Conservation (phyloP, 2,888 invertebrate species). For the Charanyca ferruginea region DNA sequence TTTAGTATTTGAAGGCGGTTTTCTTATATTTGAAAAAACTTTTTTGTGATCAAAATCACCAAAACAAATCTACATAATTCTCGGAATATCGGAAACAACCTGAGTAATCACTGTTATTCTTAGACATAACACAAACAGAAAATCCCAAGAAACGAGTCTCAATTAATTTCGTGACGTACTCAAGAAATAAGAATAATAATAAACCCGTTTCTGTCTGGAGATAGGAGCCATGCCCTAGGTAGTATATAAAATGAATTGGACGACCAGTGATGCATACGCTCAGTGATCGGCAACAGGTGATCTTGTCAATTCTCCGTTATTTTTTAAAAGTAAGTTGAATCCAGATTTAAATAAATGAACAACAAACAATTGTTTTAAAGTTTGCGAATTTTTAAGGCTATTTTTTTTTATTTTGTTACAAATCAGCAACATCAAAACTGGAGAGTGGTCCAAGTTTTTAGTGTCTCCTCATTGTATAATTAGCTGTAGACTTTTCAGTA, state of each 20-base stretch:
- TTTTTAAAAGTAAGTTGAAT: conserved; percentile 37
- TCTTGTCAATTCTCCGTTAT: conserved; percentile 15
- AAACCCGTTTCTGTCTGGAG: conserved; percentile 59
- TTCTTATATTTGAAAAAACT: no score
- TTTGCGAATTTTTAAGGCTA: not conserved
- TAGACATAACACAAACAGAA: conserved; percentile 13
- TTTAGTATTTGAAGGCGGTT: no score
- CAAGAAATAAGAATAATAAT: conserved; percentile 46
- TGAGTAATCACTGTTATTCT: conserved; percentile 16
- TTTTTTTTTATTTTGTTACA: no score
- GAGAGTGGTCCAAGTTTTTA: no score
- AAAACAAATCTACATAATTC: conserved; percentile 9
- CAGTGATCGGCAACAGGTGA: conserved; percentile 31
- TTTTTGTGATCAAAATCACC: no score
- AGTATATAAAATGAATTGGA: conserved; percentile 61
- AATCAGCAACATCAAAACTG: no score
- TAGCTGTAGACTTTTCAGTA: not conserved
- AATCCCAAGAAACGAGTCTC: conserved; percentile 22
- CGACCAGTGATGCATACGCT: conserved; percentile 34
- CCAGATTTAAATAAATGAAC: conserved; percentile 5
- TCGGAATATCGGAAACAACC: conserved; percentile 9
- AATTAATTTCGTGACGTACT: conserved; percentile 35
- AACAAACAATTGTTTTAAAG: not conserved
- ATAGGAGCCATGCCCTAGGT: conserved; percentile 46
- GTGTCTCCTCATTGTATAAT: conserved; percentile 4